Evolutionary conservation across 2,113 vertebrate species (phyloP), one percentile per base, ranked within the genome.

Genomic region (Vidua macroura): DNA sequence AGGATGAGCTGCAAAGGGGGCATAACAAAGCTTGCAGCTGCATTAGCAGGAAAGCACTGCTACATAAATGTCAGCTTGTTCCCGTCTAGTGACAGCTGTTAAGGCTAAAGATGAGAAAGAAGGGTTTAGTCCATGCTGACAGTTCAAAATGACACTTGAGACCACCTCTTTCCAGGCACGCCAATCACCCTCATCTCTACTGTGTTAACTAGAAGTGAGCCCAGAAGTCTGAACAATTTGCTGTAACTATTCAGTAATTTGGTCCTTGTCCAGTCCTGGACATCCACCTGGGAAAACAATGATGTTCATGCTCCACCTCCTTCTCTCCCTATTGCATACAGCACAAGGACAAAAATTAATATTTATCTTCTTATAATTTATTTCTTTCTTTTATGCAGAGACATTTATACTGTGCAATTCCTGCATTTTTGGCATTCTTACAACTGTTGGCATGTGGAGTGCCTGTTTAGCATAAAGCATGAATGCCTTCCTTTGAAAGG

Each of bases 391-490:
- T 76, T 30, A 77, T 22, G 18, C 24, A 75, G 13, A 95, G 55
- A 37, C 5, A 81, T 60, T 86, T 66, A 30, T 58, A 41, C 25
- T 39, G 13, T 7, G 8, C 25, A 39, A 46, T 67, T 64, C 12
- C 63, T 64, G 7, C 19, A 72, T 82, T 91, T 88, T 90, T 70
- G n/a, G 44, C 74, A 60, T 59, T 85, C 58, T 83, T 82, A 28
- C 41, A 58, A 15, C 13, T 31, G 13, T 60, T 93, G 64, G 64
- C 58, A 68, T 44, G 44, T 33, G 77, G 62, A 73, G 51, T 49
- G 12, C 72, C 90, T 92, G 72, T 77, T 95, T 92, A 91, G n/a
- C 72, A 94, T 92, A 95, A 95, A 85, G 33, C 67, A 85, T n/a
- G 51, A 96, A 78, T 68, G 51, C 27, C 30, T 72, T 62, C 52